These are phyloP conservation scores for Drosophila bifasciata DNA, from an alignment of 1,140 invertebrate species.

Conservation along the genomic window DNA sequence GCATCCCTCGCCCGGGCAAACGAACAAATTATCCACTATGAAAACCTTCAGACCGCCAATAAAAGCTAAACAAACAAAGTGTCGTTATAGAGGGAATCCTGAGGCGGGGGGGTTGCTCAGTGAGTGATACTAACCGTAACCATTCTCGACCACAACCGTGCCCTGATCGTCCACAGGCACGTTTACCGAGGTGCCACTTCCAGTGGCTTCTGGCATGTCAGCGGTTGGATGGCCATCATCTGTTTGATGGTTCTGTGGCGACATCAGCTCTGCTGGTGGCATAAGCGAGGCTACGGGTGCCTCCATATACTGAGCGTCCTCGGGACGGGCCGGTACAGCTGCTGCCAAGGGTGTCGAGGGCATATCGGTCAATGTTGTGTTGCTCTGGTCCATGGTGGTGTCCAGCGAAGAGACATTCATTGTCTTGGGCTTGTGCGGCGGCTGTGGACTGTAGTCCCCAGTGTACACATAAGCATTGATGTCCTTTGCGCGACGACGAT, in stretches of 20 bases:
- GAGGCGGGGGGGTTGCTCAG: too few relatives aligned
- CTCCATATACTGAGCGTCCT: constrained; percentile 73
- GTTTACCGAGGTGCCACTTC: background rate
- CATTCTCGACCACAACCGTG: constrained; percentile 41
- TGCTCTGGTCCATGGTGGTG: constrained; percentile 42
- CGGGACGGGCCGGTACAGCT: constrained; percentile 1
- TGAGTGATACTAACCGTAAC: constrained; percentile 43
- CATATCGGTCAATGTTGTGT: constrained; percentile 25
- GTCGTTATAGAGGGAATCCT: background rate
- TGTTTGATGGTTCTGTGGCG: constrained; percentile 43
- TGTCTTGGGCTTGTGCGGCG: constrained; percentile 55
- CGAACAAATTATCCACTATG: constrained; percentile 89
- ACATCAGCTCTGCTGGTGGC: constrained; percentile 75
- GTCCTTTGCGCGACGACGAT: constrained; percentile 85
- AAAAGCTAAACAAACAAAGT: constrained; percentile 85
- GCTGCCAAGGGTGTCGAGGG: constrained; percentile 37
- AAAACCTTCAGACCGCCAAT: constrained; percentile 89
- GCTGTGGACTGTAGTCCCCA: constrained; percentile 78
- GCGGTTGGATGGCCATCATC: constrained; percentile 22
- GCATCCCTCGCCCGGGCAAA: constrained; percentile 93
- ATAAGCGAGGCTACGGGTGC: constrained; percentile 68
- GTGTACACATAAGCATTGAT: constrained; percentile 85
- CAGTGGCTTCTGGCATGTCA: constrained; percentile 17
- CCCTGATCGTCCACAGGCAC: background rate
- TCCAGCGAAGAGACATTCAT: constrained; percentile 52